A percentile compares a stretch with the other conserved stretches of the same genome.
Evolutionary conservation across 2,888 invertebrate species (phyloP).

Genomic region (Archaeoteleia sp.): DNA sequence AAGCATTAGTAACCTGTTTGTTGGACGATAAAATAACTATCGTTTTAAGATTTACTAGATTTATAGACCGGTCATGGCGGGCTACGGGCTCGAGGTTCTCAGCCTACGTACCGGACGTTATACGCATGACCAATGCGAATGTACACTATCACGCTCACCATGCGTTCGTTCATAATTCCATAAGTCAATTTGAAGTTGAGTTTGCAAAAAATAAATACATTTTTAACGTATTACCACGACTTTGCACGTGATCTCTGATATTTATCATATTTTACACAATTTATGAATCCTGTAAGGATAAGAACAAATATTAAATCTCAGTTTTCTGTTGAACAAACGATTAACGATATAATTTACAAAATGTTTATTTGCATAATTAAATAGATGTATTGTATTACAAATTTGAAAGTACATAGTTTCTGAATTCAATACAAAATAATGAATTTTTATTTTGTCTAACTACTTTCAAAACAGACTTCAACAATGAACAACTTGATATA

Average conservation of each 20-base stretch:
- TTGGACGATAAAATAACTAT: constrained; percentile 66
- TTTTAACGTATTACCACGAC: constrained; percentile 31
- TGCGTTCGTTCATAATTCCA: constrained; percentile 47
- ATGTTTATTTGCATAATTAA: no score
- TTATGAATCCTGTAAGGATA: constrained; percentile 7
- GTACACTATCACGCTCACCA: constrained; percentile 37
- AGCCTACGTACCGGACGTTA: constrained; percentile 33
- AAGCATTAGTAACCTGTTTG: constrained; percentile 69
- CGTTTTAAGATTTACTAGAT: constrained; percentile 67
- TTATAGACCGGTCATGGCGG: constrained; percentile 63
- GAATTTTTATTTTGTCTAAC: no score
- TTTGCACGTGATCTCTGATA: constrained; percentile 29
- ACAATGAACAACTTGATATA: no score
- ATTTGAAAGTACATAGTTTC: no score
- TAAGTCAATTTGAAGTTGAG: constrained; percentile 41
- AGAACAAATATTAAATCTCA: no score
- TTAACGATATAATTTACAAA: no score
- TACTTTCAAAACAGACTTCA: no score
- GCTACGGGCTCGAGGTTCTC: constrained; percentile 41
- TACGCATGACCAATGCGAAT: constrained; percentile 30
- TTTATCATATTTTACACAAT: constrained; percentile 11
- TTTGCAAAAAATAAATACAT: constrained; percentile 19
- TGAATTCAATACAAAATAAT: no score
- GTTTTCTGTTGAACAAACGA: no score
- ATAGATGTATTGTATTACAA: no score